Evolutionary conservation across 2,888 invertebrate genomes (phyloP).

Genomic region (Thecocarcelia acutangulata): DNA sequence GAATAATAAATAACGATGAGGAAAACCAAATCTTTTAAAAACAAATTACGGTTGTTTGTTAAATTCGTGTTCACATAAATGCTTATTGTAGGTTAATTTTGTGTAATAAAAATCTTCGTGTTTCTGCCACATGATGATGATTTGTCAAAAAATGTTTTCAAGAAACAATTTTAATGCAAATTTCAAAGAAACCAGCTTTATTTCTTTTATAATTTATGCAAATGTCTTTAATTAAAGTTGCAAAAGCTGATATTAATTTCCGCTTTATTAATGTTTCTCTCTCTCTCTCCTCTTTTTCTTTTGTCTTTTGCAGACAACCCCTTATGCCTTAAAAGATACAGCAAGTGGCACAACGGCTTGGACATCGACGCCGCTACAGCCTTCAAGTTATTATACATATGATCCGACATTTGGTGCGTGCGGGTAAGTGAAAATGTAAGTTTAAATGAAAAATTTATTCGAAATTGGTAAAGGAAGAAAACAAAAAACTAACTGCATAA

Average conservation of each 20-base stretch:
- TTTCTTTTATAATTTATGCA: slow-evolving; percentile 38
- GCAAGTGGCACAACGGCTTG: slow-evolving; percentile 92
- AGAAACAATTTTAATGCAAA: slow-evolving; percentile 54
- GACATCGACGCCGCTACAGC: slow-evolving; percentile 94
- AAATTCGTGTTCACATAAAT: slow-evolving; percentile 62
- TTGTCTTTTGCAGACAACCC: slow-evolving; percentile 88
- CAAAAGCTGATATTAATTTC: slow-evolving; percentile 39
- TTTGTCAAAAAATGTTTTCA: slow-evolving; percentile 55
- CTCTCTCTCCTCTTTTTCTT: slow-evolving; percentile 7
- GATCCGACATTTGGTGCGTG: slow-evolving; percentile 93
- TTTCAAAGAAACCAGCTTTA: slow-evolving; percentile 23
- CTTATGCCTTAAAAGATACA: slow-evolving; percentile 92
- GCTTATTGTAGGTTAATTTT: slow-evolving; percentile 63
- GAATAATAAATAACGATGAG: neutral
- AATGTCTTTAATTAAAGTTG: slow-evolving; percentile 43
- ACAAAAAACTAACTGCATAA: neutral
- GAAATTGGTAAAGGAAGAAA: neutral
- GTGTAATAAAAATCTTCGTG: slow-evolving; percentile 57
- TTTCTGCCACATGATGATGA: slow-evolving; percentile 57
- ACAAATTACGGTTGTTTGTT: slow-evolving; percentile 65
- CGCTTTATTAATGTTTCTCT: slow-evolving; percentile 1
- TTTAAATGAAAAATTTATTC: slow-evolving; percentile 42
- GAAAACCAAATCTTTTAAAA: slow-evolving; percentile 26
- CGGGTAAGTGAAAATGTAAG: slow-evolving; percentile 87
- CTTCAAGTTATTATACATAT: slow-evolving; percentile 95